Evolutionary conservation across 2,888 invertebrate genomes (phyloP), one percentile per base, ranked within the genome.

Genomic region (Acronicta alni): DNA sequence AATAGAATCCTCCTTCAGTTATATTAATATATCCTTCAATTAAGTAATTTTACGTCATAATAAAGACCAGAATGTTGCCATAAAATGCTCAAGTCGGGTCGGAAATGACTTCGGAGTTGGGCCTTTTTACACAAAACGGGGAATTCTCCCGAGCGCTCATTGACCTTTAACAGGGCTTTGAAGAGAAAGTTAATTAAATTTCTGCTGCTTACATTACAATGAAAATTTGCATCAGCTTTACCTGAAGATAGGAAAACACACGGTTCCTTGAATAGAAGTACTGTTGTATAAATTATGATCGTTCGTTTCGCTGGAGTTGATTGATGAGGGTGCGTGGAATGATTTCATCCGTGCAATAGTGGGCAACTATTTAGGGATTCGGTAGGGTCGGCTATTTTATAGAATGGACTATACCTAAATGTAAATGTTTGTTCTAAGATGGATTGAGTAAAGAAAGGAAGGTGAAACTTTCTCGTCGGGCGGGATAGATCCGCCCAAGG

Each of bases 151-250:
- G 72, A 81, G 80, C 76, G 75, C 83, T 83, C 84, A 87, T 88
- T 89, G 90, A 88, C 89, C 90, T 85, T 84, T 78, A 82, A 83
- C 82, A 78, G 79, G 70, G 84, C 87, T 90, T 91, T 90, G 86
- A 89, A 89, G 88, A 83, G 82, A 80, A 84, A 85, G 85, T 90
- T 92, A 92, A 91, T 92, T 91, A 90, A 92, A 91, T 90, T 89
- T 91, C 86, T 85, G 80, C 80, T 89, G 87, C 84, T 88, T 87
- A 88, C 80, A 89, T 89, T 88, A 90, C 84, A 89, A 89, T 88
- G 83, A 81, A 86, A 85, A 88, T 88, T 89, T 85, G 85, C 85
- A 87, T 87, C 80, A 79, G 78, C 77, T 82, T 83, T 77, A 81
- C 78, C 72, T 68, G 78, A 73, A 75, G 78, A 35, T 71, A 70